Base-by-base conservation (phyloP, 2,797 vertebrate species). In the Remorina albescens region DNA sequence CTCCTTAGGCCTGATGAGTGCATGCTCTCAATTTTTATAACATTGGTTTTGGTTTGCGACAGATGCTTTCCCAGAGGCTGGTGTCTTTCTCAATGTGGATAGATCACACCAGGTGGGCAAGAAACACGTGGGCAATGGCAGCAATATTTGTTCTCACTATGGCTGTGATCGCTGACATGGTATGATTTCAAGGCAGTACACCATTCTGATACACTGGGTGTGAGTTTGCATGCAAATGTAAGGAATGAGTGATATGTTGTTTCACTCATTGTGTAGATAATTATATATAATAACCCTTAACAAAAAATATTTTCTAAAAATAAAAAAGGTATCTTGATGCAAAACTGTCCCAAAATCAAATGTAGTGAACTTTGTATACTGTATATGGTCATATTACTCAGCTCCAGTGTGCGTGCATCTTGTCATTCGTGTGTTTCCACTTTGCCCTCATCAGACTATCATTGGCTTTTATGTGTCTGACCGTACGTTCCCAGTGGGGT, bases 41-140 rank as follows among this genome's bases (percentile, higher is more conserved):
- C 7, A 2, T 4, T 50, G 16, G 34, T 66, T 23, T 69, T 76
- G 84, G 32, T 83, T 60, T 81, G 23, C 71, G n/a, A 2, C 70
- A 99, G 98, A 89, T 95, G 62, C 98, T 98, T 83, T 95, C 96
- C 19, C 95, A 95, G 88, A 96, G 94, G 73, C 90, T 99, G 1
- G 97, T 98, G 82, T 95, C 95, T 26, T 99, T 99, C 89, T 99
- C 98, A 0, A 81, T 95, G n/a, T 99, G 98, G 98, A 97, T 99
- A 0, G 97, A 99, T 90, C 94, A 94, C 67, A 99, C 97, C 0
- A 95, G 97, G 3, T 99, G 98, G 98, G 97, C 97, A 0, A 95
- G 97, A 72, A 99, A 99, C 90, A 98, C 94, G 0, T 99, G 98
- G 97, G 97, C 97, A 18, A 97, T 97, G 96, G 94, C 97, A 0